Evolutionary conservation across 1,140 invertebrate species (phyloP).

Genomic region (Dryas iulia): DNA sequence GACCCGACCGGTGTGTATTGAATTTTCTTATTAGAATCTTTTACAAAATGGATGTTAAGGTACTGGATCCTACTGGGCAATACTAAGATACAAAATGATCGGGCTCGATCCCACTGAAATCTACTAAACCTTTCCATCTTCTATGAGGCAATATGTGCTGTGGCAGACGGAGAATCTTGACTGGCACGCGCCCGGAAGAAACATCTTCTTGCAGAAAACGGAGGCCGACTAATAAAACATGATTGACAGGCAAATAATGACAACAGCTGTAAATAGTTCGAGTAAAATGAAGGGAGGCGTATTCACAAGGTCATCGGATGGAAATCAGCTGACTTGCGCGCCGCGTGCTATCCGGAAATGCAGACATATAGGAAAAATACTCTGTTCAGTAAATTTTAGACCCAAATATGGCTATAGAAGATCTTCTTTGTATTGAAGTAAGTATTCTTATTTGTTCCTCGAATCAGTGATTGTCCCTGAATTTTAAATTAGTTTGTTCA

Average conservation of each 20-base stretch:
- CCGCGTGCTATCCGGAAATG: conserved; percentile 69
- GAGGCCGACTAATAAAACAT: conserved; percentile 45
- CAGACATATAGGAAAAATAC: conserved; percentile 49
- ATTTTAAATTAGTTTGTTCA: conserved; percentile 3
- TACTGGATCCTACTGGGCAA: conserved; percentile 52
- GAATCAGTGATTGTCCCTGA: background rate
- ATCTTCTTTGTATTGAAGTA: conserved; percentile 43
- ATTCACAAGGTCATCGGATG: conserved; percentile 70
- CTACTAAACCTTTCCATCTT: conserved; percentile 55
- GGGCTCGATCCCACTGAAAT: conserved; percentile 73
- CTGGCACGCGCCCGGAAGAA: conserved; percentile 67
- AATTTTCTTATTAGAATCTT: conserved; percentile 54
- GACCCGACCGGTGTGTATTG: conserved; percentile 75
- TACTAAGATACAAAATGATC: conserved; percentile 58
- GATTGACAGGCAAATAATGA: conserved; percentile 46
- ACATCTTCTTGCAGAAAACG: conserved; percentile 73
- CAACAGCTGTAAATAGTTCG: conserved; percentile 67
- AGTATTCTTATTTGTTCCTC: conserved; percentile 40
- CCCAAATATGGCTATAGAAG: conserved; percentile 27
- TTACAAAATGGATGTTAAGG: conserved; percentile 46
- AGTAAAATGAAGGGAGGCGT: conserved; percentile 60
- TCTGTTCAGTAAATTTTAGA: conserved; percentile 1
- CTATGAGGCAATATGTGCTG: conserved; percentile 71
- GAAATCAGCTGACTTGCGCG: conserved; percentile 72
- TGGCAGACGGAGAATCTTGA: conserved; percentile 62